Evolutionary conservation across 37 sponge, comb jelly and placozoan genomes (phyloP).

Genomic region (Eunapius fragilis): DNA sequence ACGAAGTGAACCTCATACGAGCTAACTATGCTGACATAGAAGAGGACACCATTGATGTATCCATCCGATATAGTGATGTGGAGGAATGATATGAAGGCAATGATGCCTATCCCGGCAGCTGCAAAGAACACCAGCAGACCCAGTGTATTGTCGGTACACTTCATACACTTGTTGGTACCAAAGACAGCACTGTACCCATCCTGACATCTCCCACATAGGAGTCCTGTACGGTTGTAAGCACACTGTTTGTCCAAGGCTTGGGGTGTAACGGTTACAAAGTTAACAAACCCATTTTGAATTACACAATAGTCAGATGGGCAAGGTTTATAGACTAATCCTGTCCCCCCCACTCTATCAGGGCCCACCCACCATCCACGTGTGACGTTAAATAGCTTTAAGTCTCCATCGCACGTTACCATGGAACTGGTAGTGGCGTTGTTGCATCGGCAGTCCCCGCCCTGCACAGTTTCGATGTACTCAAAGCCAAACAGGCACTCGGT

Average conservation of each 20-base stretch:
- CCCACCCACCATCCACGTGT: conserved; percentile 36
- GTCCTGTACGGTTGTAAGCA: conserved; percentile 16
- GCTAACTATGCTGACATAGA: conserved; percentile 46
- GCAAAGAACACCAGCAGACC: conserved; percentile 14
- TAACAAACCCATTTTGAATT: background rate
- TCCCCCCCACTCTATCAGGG: background rate
- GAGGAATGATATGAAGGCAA: conserved; percentile 13
- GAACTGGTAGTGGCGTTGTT: background rate
- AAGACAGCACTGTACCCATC: conserved; percentile 32
- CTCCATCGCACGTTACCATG: background rate
- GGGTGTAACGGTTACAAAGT: background rate
- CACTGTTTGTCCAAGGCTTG: conserved; percentile 34
- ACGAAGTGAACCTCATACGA: conserved; percentile 10
- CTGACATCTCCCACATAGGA: conserved; percentile 46
- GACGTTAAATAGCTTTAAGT: background rate
- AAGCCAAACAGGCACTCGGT: conserved; percentile 33
- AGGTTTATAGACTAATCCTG: background rate
- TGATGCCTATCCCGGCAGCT: conserved; percentile 23
- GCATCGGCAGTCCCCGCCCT: background rate
- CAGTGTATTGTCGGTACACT: conserved; percentile 18
- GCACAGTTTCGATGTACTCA: background rate
- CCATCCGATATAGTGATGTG: conserved; percentile 49
- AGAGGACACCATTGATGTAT: conserved; percentile 49
- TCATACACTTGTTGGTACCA: conserved; percentile 39
- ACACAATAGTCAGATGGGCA: conserved; percentile 48